A percentile compares a stretch with the other conserved stretches of the same genome.
Conservation (phyloP, 2,797 vertebrate genomes). For the Falco biarmicus region DNA sequence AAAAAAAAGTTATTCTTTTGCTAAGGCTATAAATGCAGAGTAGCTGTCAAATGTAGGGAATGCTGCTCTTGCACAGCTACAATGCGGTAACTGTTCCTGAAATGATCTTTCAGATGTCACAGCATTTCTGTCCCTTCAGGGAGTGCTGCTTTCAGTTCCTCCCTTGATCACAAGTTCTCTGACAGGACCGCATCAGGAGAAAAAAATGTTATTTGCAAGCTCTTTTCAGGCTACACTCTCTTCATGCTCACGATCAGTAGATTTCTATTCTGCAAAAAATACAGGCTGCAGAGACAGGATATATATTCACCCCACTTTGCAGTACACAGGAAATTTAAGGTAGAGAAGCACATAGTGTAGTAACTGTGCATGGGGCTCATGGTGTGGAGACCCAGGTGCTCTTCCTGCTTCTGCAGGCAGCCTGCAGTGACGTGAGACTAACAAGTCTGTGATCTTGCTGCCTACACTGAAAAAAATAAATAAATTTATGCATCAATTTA, state of each 20-base stretch:
- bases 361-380: not conserved
- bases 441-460: not conserved
- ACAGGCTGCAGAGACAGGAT: not conserved
- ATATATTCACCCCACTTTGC: not conserved
- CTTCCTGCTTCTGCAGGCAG: not conserved
- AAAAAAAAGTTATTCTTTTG: not conserved
- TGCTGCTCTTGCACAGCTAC: not conserved
- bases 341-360: not conserved
- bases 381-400: not conserved
- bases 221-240: not conserved
- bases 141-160: not conserved
- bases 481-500: not conserved
- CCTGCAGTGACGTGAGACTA: not conserved
- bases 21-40: not conserved
- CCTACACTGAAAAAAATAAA: not conserved
- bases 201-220: not conserved
- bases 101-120: not conserved
- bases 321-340: not conserved
- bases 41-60: not conserved
- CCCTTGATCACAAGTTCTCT: slow-evolving; percentile 33
- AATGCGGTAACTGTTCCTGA: not conserved
- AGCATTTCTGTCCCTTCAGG: not conserved
- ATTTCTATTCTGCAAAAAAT: not conserved
- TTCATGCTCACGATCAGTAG: not conserved
- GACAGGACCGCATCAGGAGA: not conserved